Base-by-base conservation (phyloP, 1,140 invertebrate species). In the Drosophila funebris region DNA sequence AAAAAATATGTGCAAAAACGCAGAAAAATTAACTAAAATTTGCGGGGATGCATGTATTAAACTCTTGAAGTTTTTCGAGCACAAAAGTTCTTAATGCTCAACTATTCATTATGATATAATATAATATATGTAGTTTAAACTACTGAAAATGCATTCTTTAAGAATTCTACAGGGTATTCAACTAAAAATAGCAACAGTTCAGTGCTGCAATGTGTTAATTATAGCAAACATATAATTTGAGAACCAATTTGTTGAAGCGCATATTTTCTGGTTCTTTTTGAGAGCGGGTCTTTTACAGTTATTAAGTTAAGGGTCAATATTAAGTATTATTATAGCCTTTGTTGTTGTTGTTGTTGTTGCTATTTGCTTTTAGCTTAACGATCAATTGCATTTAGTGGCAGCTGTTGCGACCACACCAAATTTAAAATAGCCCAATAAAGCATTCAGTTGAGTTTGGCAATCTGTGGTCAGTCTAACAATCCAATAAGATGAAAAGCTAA, bases 401-500 rank as follows among this genome's bases (percentile, higher is more conserved):
- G 73, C 68, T 80, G 76, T 29, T 60, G 64, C 33, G 16, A 36
- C 44, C 48, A 66, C 44, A 64, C 24, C 36, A 14, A 84, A 85
- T 85, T 81, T 81, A 69, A 85, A 85, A 81, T 81, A 64, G 50
- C 33, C 56, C 62, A 61, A 76, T 78, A 78, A 78, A 78, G 60
- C 64, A 70, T 61, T 74, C 70, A 33, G 27, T 36, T 3, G 27
- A 14, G 70, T 39, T 14, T 13, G 52, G 64, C 71, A 83, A 83
- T 84, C 80, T 84, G 80, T 70, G 80, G 80, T 84, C 81, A 80
- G 39, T 73, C 66, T 44, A 50, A 54, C 76, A 84, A 73, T 80
- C 81, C 81, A 85, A 85, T 85, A 80, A 79, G 76, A 80, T 77
- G 78, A 70, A 79, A 84, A 79, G 72, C 76, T 43, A 66, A 58